Conservation (phyloP, 1,140 invertebrate species). For the Chymomyza costata region DNA sequence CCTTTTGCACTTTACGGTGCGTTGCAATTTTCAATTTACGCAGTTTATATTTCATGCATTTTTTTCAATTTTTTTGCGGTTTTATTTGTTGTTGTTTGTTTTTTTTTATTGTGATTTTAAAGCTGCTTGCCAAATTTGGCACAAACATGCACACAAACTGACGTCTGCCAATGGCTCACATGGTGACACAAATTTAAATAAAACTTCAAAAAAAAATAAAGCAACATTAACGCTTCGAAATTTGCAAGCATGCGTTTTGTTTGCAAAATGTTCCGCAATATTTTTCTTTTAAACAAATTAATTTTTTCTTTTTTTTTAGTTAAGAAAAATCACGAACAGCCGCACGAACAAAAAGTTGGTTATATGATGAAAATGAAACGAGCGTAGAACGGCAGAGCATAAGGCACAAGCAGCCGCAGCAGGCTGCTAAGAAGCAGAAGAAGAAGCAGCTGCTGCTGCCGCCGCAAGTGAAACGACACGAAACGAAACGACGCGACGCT, state of each 20-base stretch:
- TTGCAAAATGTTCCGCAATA: neutral
- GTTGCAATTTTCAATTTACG: slow-evolving; percentile 39
- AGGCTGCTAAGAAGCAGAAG: slow-evolving; percentile 6
- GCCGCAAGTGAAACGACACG: slow-evolving; percentile 23
- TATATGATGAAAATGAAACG: slow-evolving; percentile 50
- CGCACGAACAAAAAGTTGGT: slow-evolving; percentile 49
- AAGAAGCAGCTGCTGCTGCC: slow-evolving; percentile 4
- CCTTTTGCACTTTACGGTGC: slow-evolving; percentile 44
- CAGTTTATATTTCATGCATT: slow-evolving; percentile 18
- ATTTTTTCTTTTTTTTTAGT: slow-evolving; percentile 24
- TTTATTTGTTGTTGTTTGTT: slow-evolving; percentile 16
- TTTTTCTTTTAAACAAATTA: slow-evolving; percentile 29
- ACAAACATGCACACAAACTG: slow-evolving; percentile 7
- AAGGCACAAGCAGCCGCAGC: slow-evolving; percentile 15
- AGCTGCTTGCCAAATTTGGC: slow-evolving; percentile 10
- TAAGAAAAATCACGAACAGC: slow-evolving; percentile 45
- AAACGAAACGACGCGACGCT: slow-evolving; percentile 15
- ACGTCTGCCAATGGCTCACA: no score
- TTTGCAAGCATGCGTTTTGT: neutral
- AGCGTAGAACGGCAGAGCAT: slow-evolving; percentile 5
- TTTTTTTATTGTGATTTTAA: neutral
- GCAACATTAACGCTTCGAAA: neutral
- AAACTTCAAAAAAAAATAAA: no score
- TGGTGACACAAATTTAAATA: no score
- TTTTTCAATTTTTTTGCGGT: slow-evolving; percentile 19